phyloP scores from a whole-genome alignment of 1,140 invertebrate genomes.

The Meloidogyne chitwoodi region DNA sequence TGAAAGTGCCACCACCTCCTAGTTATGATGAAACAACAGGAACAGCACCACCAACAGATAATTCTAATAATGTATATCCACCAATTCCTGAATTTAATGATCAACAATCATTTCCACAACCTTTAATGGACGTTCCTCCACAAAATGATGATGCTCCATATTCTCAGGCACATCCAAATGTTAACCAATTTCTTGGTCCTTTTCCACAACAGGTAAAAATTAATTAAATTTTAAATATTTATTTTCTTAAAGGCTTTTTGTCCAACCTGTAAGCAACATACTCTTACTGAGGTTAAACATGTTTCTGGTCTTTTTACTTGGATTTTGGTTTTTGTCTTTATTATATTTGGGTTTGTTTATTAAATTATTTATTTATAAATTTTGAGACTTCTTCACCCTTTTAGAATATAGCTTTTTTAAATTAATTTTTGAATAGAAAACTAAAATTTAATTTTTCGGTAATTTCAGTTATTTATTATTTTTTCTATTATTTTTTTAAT shows the following conservation, averaged over 20 bases:
- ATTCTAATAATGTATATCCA: not conserved
- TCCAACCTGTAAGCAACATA: not conserved
- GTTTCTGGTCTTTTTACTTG: not conserved
- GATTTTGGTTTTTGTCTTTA: not conserved
- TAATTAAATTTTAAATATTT: too few species aligned
- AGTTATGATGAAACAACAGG: too few species aligned
- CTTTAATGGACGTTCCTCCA: not conserved
- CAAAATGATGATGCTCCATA: not conserved
- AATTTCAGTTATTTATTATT: too few species aligned
- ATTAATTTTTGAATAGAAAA: too few species aligned
- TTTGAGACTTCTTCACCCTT: too few species aligned
- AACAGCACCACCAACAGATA: too few species aligned
- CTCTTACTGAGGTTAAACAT: not conserved
- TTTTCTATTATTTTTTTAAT: too few species aligned
- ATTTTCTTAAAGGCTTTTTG: not conserved
- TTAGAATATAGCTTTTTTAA: too few species aligned
- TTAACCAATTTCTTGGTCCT: not conserved
- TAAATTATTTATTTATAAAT: not conserved
- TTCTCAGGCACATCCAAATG: not conserved
- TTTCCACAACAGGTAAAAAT: not conserved
- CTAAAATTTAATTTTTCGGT: too few species aligned
- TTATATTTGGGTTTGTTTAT: not conserved
- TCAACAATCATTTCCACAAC: not conserved
- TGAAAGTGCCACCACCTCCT: too few species aligned
- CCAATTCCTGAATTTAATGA: not conserved